Conservation (phyloP, 2,888 invertebrate species). For the Agrochola circellaris region DNA sequence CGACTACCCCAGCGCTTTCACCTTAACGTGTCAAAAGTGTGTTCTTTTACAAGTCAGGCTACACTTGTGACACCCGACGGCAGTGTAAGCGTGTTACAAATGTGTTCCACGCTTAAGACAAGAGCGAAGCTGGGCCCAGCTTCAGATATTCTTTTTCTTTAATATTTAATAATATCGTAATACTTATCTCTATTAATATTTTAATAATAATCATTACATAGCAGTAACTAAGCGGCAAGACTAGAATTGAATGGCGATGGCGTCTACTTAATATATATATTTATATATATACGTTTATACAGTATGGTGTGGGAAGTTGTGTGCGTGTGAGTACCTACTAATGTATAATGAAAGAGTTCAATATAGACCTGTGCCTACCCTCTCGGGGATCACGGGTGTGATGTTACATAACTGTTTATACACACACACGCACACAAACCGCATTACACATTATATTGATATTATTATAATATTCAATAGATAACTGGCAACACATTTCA, state of each 20-base stretch:
- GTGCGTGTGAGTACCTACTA: background rate
- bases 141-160: conserved; percentile 40
- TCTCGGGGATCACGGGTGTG: no score
- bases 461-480: conserved; percentile 23
- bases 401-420: background rate
- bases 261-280: conserved; percentile 78
- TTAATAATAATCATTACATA: conserved; percentile 81
- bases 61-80: conserved; percentile 25
- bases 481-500: conserved; percentile 13
- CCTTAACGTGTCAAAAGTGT: background rate
- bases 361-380: background rate
- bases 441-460: conserved; percentile 25
- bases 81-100: conserved; percentile 23
- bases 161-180: conserved; percentile 77
- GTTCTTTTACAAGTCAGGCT: background rate
- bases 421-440: conserved; percentile 20
- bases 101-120: conserved; percentile 16
- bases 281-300: conserved; percentile 71
- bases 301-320: conserved; percentile 36
- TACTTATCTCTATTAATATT: conserved; percentile 81
- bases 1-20: background rate
- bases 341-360: background rate
- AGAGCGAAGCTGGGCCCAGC: conserved; percentile 46
- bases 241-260: conserved; percentile 89
- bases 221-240: conserved; percentile 84